Percentiles rank a stretch among this genome's conserved stretches.
Conservation (phyloP, 2,888 invertebrate genomes). For the Biston stratarius region DNA sequence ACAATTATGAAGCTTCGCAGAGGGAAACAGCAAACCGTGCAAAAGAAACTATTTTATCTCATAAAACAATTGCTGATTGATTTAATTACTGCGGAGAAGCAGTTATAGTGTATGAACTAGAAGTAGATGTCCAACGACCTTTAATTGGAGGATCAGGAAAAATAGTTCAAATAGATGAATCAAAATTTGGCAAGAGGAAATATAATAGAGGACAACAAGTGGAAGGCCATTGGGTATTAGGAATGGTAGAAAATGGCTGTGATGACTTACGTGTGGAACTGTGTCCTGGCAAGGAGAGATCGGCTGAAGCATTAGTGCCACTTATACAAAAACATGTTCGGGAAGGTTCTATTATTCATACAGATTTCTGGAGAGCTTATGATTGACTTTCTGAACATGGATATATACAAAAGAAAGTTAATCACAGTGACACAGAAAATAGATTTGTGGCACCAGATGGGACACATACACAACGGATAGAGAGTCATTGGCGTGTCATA, state of each 20-base stretch:
- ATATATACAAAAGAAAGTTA: neutral
- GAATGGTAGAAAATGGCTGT: neutral
- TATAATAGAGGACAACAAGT: neutral
- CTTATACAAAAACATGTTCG: neutral
- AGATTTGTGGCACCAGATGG: neutral
- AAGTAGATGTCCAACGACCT: neutral
- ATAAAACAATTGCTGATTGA: neutral
- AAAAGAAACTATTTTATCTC: too few relatives aligned
- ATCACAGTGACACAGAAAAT: neutral
- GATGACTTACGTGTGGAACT: neutral
- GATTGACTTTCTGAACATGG: neutral
- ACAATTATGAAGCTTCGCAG: neutral
- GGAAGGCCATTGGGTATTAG: neutral
- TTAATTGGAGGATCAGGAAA: neutral
- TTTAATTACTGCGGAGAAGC: neutral
- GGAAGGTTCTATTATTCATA: neutral
- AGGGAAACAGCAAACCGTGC: neutral
- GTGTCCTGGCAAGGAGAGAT: neutral
- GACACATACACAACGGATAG: too few relatives aligned
- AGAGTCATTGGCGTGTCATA: too few relatives aligned
- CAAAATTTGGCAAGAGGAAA: neutral
- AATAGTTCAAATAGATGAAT: neutral
- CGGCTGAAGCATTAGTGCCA: neutral
- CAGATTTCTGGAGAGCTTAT: neutral
- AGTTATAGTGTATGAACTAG: neutral